Conservation (phyloP, 2,113 vertebrate species). For the Crotalus helleri region DNA sequence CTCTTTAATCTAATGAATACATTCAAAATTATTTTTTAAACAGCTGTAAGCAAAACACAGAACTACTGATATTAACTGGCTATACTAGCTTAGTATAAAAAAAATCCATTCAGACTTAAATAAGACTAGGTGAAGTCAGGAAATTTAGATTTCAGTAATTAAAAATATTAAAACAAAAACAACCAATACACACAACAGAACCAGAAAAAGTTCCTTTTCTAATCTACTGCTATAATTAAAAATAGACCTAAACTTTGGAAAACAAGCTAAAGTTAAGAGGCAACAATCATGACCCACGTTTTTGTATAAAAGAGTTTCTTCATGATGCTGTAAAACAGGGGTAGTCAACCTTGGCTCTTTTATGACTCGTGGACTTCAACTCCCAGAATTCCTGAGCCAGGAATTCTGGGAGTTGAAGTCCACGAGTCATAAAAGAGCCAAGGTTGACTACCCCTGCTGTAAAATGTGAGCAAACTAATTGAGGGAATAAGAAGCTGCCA, state of each 20-base stretch:
- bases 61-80: slow-evolving; percentile 67
- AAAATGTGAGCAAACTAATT: slow-evolving; percentile 69
- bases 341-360: too few species aligned
- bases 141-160: slow-evolving; percentile 67
- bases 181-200: background rate
- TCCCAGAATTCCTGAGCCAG: too few species aligned
- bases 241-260: slow-evolving; percentile 61
- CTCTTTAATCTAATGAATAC: slow-evolving; percentile 67
- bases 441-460: slow-evolving; percentile 40
- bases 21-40: slow-evolving; percentile 72
- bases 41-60: slow-evolving; percentile 64
- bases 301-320: slow-evolving; percentile 71
- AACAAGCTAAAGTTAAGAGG: slow-evolving; percentile 74
- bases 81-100: slow-evolving; percentile 70
- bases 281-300: slow-evolving; percentile 70
- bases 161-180: slow-evolving; percentile 28
- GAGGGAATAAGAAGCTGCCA: slow-evolving; percentile 53
- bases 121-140: slow-evolving; percentile 79
- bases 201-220: slow-evolving; percentile 56
- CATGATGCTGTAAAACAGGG: slow-evolving; percentile 64
- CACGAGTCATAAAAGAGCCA: too few species aligned
- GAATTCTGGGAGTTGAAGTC: too few species aligned
- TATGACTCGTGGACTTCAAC: too few species aligned
- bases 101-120: slow-evolving; percentile 81
- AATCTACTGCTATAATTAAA: slow-evolving; percentile 67